Conservation (phyloP, 2,797 vertebrate genomes). For the Liasis olivaceus region DNA sequence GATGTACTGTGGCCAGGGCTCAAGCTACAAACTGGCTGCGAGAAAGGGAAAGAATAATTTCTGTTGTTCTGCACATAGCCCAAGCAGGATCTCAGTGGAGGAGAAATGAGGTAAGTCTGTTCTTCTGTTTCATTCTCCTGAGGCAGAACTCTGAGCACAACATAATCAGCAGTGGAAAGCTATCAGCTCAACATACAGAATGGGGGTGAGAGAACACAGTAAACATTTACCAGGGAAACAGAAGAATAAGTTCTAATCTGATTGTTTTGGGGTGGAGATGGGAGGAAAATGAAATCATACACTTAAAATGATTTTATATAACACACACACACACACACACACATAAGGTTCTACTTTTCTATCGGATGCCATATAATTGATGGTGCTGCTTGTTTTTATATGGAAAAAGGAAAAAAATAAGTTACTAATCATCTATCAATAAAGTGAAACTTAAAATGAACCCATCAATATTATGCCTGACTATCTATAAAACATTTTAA, state of each 20-base stretch:
- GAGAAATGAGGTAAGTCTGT: constrained; percentile 42
- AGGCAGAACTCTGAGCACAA: constrained; percentile 48
- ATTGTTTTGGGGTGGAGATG: neutral
- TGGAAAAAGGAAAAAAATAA: constrained; percentile 11
- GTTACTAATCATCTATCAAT: constrained; percentile 11
- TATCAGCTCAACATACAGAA: neutral
- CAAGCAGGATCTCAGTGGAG: constrained; percentile 24
- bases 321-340: neutral
- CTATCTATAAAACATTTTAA: constrained; percentile 8
- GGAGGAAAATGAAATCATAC: neutral
- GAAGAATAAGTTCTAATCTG: constrained; percentile 38
- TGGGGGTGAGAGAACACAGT: constrained; percentile 25
- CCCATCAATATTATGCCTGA: constrained; percentile 1
- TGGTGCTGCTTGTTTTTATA: neutral
- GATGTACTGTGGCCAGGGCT: neutral
- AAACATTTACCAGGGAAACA: neutral
- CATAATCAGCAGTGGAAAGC: constrained; percentile 11
- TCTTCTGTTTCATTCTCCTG: constrained; percentile 28
- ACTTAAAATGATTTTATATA: neutral
- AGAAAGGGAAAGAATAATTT: constrained; percentile 10
- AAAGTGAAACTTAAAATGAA: neutral
- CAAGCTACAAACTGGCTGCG: neutral
- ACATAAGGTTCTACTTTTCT: neutral
- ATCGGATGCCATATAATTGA: neutral
- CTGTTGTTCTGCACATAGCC: neutral